Percentiles rank a stretch among this genome's conserved stretches.
phyloP scores from a whole-genome alignment of 2,888 invertebrate species.

The Protula sp. region DNA sequence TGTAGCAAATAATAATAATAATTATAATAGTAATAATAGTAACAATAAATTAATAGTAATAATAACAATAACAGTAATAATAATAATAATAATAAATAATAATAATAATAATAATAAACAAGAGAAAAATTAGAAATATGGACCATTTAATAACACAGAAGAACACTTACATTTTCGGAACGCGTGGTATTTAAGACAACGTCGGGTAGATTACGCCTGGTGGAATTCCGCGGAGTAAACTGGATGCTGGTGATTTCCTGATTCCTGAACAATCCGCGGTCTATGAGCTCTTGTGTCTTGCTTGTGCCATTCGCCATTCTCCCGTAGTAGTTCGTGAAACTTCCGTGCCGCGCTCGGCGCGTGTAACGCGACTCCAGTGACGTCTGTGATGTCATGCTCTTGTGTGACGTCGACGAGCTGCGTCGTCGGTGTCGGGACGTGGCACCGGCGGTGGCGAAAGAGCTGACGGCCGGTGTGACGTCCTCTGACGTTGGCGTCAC shows the following conservation, averaged over 20 bases:
- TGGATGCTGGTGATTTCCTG: background rate
- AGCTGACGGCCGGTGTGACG: constrained; percentile 18
- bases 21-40: no score
- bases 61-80: no score
- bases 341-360: background rate
- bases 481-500: constrained; percentile 96
- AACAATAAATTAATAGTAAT: no score
- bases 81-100: no score
- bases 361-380: background rate
- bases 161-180: constrained; percentile 34
- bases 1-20: no score
- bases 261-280: background rate
- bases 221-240: background rate
- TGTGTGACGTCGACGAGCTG: constrained; percentile 5
- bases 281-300: background rate
- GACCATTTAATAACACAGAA: no score
- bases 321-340: background rate
- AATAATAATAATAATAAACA: no score
- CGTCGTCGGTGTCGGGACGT: constrained; percentile 6
- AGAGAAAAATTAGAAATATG: no score
- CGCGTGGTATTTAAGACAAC: constrained; percentile 50
- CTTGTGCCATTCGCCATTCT: background rate
- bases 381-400: background rate
- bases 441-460: background rate
- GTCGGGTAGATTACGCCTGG: constrained; percentile 30